These are phyloP conservation scores for Eueides isabella DNA, from an alignment of 1,140 invertebrate genomes.

Conservation along the genomic window DNA sequence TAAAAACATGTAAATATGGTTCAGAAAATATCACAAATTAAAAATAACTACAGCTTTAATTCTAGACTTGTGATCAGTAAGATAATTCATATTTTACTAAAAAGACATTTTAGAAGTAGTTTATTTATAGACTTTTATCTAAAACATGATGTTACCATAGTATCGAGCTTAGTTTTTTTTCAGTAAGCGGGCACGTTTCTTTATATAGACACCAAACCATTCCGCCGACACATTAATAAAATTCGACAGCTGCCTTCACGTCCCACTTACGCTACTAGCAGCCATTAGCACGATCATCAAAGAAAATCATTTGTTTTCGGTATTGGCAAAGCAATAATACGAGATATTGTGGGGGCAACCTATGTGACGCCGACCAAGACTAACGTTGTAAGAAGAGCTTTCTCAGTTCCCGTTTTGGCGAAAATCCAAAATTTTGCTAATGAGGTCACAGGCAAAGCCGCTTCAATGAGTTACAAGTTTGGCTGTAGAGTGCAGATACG, in stretches of 20 bases:
- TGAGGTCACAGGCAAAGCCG: slow-evolving; percentile 49
- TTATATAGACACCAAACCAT: not conserved
- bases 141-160: too few species aligned
- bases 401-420: slow-evolving; percentile 51
- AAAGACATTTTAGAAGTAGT: too few species aligned
- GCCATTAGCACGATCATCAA: slow-evolving; percentile 34
- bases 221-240: slow-evolving; percentile 18
- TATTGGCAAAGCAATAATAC: slow-evolving; percentile 40
- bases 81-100: too few species aligned
- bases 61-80: too few species aligned
- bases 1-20: too few species aligned
- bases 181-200: not conserved
- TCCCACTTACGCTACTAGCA: slow-evolving; percentile 23
- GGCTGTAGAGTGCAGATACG: slow-evolving; percentile 40
- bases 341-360: slow-evolving; percentile 16
- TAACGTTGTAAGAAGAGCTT: slow-evolving; percentile 49
- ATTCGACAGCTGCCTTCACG: slow-evolving; percentile 30
- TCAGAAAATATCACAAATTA: not conserved
- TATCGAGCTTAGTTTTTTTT: not conserved
- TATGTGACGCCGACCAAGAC: slow-evolving; percentile 24
- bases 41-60: not conserved
- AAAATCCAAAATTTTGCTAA: slow-evolving; percentile 51
- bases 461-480: slow-evolving; percentile 44
- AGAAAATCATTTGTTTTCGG: slow-evolving; percentile 36
- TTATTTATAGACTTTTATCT: too few species aligned